Base-by-base conservation (phyloP, 2,113 vertebrate genomes). In the Nanorana parkeri region DNA sequence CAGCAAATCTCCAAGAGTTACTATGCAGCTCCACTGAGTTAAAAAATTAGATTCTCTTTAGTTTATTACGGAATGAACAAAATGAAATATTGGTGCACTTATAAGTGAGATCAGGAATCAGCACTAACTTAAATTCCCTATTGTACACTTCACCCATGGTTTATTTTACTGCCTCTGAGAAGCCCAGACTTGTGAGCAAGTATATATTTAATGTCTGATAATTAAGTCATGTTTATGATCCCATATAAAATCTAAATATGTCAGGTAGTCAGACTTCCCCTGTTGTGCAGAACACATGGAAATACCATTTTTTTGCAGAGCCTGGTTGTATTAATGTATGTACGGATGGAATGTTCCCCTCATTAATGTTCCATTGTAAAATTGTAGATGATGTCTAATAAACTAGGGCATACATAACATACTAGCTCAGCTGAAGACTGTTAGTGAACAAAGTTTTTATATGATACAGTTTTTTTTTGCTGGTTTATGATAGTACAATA, bases 31-130 rank as follows among this genome's bases (percentile, higher is more conserved):
- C 86, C 88, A 91, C 73, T 89, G 89, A 87, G 65, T 90, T 90
- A 90, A 90, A 90, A 92, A 90, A 89, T 90, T 88, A 87, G 87
- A 81, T 91, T 89, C 87, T 84, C 72, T 87, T 51, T 26, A 83
- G 77, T 10, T 13, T 80, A 83, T 86, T 86, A 41, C 26, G 71
- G 81, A 60, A 61, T 52, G 65, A 84, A 84, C 85, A 82, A 54
- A 76, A 68, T 87, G 58, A 89, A 87, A 87, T 85, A 89, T 47
- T 88, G 69, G 52, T 83, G 76, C 71, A 72, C 58, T 68, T 78
- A 63, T 63, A 73, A 75, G 56, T 21, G 54, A 75, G 64, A 80
- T 81, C 69, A 20, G 17, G 82, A 84, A 78, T 60, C 26, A 47
- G 68, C n/a, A 72, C 54, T 65, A 68, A 55, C 68, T 81, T 54